phyloP scores from a whole-genome alignment of 2,888 invertebrate genomes.

The Orgyia antiqua region DNA sequence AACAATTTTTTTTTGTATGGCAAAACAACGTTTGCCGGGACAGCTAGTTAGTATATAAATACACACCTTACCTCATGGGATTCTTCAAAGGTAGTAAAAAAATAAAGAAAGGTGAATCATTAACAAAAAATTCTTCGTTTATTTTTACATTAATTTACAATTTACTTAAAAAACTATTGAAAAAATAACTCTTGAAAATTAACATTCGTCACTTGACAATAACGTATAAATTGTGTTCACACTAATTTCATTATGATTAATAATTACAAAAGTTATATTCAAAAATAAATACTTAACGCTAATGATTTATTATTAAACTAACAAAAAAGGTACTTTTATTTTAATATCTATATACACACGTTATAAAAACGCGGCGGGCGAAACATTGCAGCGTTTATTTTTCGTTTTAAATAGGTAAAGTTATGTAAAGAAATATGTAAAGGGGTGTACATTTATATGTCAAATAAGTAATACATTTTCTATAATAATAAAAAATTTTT shows the following conservation, averaged over 20 bases:
- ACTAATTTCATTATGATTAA: slow-evolving; percentile 51
- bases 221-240: slow-evolving; percentile 38
- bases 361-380: slow-evolving; percentile 54
- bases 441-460: too few species aligned
- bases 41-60: too few species aligned
- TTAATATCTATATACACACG: slow-evolving; percentile 50
- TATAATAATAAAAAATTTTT: too few species aligned
- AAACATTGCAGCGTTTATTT: slow-evolving; percentile 32
- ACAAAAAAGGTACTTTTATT: slow-evolving; percentile 71
- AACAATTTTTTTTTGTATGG: too few species aligned
- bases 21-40: too few species aligned
- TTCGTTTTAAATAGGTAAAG: too few species aligned
- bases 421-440: too few species aligned
- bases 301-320: slow-evolving; percentile 41
- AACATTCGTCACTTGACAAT: slow-evolving; percentile 54
- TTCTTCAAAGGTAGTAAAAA: slow-evolving; percentile 13
- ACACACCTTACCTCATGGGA: too few species aligned
- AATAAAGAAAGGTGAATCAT: slow-evolving; percentile 35
- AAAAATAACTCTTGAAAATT: slow-evolving; percentile 63
- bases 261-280: slow-evolving; percentile 57
- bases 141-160: slow-evolving; percentile 77
- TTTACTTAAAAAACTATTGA: slow-evolving; percentile 44
- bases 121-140: slow-evolving; percentile 76
- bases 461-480: too few species aligned
- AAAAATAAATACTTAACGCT: slow-evolving; percentile 73